Evolutionary conservation across 1,140 invertebrate genomes (phyloP), one percentile per base, ranked within the genome.

Genomic region (Drosophila ambigua): DNA sequence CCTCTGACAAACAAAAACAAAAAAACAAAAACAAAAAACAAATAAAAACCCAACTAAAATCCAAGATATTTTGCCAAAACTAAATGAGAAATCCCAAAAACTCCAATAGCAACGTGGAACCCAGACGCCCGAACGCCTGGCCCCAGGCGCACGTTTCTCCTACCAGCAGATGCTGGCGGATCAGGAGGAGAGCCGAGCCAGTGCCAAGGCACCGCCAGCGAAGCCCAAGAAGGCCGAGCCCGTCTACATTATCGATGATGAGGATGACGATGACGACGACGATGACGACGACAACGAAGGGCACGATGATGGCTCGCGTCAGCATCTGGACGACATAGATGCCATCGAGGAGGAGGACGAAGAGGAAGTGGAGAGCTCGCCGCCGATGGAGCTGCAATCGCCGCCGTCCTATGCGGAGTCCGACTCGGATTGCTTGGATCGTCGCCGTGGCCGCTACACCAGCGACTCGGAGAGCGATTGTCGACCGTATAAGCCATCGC

Each of bases 401-500:
- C 84, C 84, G 0, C 84, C 84, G 3, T 88, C 76, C 1, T 91
- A 90, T 41, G 67, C 68, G 0, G 90, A 91, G 43, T 90, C 90
- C 7, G 90, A 91, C 46, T 91, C 90, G 2, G 90, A 91, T 53
- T 87, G 55, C 51, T 81, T 77, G 31, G 90, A 91, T 15, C 72
- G 76, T 4, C 75, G 55, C 0, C 79, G 85, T 1, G 71, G 72
- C 0, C 90, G 90, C 1, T 91, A 91, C 46, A 90, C 83, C n/a
- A 91, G 90, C 54, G 90, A 91, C 23, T 91, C 90, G n/a, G 90
- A 91, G 52, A 91, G 80, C 26, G 90, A 91, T 15, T 81, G 59
- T 4, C 79, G 83, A 0, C 73, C 88, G 0, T 76, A 81, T 24
- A 89, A 88, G 7, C 84, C 77, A 1, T 58, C 71, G 1, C 72